Percentiles rank a stretch among this genome's conserved stretches.
Evolutionary conservation across 1,140 invertebrate species (phyloP).

Genomic region (Drosophila tropicalis): DNA sequence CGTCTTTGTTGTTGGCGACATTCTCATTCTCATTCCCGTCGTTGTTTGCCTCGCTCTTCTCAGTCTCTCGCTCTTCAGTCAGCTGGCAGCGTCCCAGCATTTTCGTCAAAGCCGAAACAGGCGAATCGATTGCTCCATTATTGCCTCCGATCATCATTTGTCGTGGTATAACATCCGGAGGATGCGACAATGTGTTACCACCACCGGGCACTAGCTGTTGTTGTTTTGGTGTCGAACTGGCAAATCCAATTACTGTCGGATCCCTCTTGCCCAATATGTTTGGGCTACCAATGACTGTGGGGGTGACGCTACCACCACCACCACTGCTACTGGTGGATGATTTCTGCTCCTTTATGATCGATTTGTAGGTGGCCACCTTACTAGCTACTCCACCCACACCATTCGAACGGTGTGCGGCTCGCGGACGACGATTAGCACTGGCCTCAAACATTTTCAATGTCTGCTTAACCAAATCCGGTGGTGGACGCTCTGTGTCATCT

Average conservation of each 20-base stretch:
- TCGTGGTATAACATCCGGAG: constrained; percentile 64
- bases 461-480: constrained; percentile 93
- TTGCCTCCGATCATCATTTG: constrained; percentile 40
- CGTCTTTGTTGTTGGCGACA: constrained; percentile 21
- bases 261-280: constrained; percentile 4
- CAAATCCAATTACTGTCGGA: constrained; percentile 26
- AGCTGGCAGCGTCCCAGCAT: constrained; percentile 62
- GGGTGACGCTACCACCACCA: neutral
- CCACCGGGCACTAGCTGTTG: constrained; percentile 3
- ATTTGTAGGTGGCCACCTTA: constrained; percentile 87
- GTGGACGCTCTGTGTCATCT: constrained; percentile 91
- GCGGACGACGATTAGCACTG: constrained; percentile 85
- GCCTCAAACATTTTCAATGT: constrained; percentile 93
- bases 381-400: constrained; percentile 87
- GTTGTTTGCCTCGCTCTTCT: constrained; percentile 34
- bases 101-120: constrained; percentile 38
- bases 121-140: constrained; percentile 36
- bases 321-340: constrained; percentile 21
- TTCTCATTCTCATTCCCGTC: constrained; percentile 33
- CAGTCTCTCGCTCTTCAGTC: constrained; percentile 23
- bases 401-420: constrained; percentile 77
- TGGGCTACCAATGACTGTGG: constrained; percentile 42
- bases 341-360: constrained; percentile 85
- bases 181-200: constrained; percentile 6
- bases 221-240: constrained; percentile 63